These are phyloP conservation scores for Tachycineta bicolor DNA, from an alignment of 2,113 vertebrate genomes.

Conservation along the genomic window DNA sequence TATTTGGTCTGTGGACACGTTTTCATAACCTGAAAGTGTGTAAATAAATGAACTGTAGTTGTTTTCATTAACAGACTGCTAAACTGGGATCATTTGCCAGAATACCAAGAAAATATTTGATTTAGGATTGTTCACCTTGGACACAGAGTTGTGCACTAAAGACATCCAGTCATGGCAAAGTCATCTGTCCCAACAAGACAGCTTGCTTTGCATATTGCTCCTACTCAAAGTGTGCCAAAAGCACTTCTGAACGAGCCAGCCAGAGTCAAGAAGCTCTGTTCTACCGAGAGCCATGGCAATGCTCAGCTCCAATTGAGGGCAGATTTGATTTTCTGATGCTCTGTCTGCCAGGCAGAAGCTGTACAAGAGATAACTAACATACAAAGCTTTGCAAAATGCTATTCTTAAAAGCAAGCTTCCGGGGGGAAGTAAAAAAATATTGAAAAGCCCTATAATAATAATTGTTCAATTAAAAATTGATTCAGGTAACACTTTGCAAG, in stretches of 20 bases:
- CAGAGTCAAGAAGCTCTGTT: neutral
- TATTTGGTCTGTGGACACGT: neutral
- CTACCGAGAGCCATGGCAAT: neutral
- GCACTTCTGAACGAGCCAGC: neutral
- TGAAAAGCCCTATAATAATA: neutral
- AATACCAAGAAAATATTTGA: neutral
- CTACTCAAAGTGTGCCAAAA: neutral
- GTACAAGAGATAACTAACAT: neutral
- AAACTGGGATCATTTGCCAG: neutral
- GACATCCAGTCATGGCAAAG: neutral
- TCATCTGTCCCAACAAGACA: neutral
- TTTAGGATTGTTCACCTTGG: neutral
- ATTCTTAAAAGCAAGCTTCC: neutral
- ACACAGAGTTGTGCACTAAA: neutral
- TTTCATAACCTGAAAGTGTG: neutral
- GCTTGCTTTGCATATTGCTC: neutral
- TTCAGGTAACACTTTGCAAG: neutral
- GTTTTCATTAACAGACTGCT: neutral
- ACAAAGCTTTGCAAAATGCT: neutral
- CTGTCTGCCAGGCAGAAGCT: neutral
- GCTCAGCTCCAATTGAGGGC: neutral
- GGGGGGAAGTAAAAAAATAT: accelerated
- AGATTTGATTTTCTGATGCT: neutral
- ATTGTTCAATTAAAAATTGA: neutral
- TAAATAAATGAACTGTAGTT: neutral